phyloP scores from a whole-genome alignment of 2,113 vertebrate genomes.

The Chionis minor region DNA sequence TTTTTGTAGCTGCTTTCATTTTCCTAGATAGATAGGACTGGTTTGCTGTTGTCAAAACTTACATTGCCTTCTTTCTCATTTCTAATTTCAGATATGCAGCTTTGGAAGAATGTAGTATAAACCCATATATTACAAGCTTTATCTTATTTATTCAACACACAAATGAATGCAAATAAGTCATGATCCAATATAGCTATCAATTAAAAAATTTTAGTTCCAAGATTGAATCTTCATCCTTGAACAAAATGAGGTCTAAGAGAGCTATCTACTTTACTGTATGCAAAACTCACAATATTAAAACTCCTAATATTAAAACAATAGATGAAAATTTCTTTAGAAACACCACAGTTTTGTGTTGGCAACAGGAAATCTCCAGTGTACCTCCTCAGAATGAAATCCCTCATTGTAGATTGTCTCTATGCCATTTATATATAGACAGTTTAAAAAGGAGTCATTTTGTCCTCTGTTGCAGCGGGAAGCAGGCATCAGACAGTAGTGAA shows the following conservation, averaged over 20 bases:
- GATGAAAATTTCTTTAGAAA: constrained; percentile 1
- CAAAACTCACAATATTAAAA: background rate
- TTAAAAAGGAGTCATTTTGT: constrained; percentile 23
- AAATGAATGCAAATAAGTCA: background rate
- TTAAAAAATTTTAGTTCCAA: background rate
- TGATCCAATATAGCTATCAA: background rate
- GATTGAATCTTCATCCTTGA: background rate
- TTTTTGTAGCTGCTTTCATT: background rate
- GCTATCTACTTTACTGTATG: background rate
- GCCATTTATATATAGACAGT: background rate
- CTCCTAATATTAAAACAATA: background rate
- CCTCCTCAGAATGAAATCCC: constrained; percentile 25
- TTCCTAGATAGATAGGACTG: background rate
- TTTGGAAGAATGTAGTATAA: background rate
- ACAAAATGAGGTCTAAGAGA: background rate
- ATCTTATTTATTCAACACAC: background rate
- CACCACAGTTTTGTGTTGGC: background rate
- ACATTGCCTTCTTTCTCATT: background rate
- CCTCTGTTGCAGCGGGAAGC: background rate
- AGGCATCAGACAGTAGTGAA: background rate
- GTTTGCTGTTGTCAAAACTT: background rate
- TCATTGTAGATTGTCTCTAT: constrained; percentile 1
- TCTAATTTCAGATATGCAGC: background rate
- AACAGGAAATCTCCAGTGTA: background rate
- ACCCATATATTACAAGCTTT: background rate